Percentiles rank a stretch among this genome's conserved stretches.
Evolutionary conservation across 1,140 invertebrate species (phyloP).

Genomic region (Procambarus clarkii): DNA sequence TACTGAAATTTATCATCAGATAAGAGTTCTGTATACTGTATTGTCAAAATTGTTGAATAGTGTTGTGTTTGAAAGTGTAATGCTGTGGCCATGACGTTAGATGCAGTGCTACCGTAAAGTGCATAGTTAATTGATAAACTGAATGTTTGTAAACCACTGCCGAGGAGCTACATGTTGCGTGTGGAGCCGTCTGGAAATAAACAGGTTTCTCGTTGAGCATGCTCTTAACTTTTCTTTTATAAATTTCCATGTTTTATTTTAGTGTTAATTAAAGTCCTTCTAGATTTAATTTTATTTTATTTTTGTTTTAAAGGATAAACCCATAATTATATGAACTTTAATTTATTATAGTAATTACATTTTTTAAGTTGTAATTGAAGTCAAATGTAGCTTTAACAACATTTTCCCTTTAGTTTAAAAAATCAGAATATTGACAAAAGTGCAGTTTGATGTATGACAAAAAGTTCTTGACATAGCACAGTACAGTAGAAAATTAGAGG

Average conservation of each 20-base stretch:
- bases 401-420: neutral
- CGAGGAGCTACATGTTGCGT: neutral
- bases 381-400: neutral
- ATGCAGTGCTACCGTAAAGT: neutral
- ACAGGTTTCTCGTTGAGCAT: neutral
- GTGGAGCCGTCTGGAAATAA: neutral
- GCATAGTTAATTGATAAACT: neutral
- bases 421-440: neutral
- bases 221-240: neutral
- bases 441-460: neutral
- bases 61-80: neutral
- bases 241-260: neutral
- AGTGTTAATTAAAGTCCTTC: neutral
- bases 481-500: neutral
- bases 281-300: neutral
- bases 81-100: slow-evolving; percentile 2
- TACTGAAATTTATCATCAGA: neutral
- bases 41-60: neutral
- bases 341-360: too few species aligned
- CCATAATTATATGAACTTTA: neutral
- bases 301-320: neutral
- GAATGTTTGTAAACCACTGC: neutral
- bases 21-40: neutral
- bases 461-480: neutral
- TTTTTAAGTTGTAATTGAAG: neutral